Conservation (phyloP, 2,113 vertebrate species). For the Aleadryas rufinucha region DNA sequence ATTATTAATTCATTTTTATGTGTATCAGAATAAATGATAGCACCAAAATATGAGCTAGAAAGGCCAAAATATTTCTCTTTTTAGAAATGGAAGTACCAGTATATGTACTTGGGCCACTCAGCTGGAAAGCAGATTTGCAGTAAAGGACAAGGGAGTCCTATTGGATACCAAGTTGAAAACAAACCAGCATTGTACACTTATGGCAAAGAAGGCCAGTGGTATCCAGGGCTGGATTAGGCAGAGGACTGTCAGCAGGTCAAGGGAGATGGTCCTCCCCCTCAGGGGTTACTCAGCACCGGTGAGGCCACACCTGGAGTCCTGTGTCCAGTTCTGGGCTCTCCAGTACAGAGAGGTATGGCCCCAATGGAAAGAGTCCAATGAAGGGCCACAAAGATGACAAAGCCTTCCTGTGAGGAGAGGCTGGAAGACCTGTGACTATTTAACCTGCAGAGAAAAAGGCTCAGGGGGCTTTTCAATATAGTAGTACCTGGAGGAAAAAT, state of each 20-base stretch:
- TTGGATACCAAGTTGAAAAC: neutral
- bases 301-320: neutral
- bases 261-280: neutral
- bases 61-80: neutral
- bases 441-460: neutral
- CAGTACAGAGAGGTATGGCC: no score
- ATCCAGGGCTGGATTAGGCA: neutral
- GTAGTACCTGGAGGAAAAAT: neutral
- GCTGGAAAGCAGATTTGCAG: neutral
- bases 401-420: neutral
- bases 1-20: neutral
- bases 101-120: neutral
- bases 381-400: neutral
- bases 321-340: neutral
- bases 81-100: neutral
- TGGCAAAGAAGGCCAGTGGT: accelerated
- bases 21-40: neutral
- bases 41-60: neutral
- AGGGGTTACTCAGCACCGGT: neutral
- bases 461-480: neutral
- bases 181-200: neutral
- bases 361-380: neutral
- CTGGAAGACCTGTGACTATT: neutral
- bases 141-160: neutral
- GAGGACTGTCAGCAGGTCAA: neutral